Base-by-base conservation (phyloP, 2,888 invertebrate species). In the Graphium colonna region DNA sequence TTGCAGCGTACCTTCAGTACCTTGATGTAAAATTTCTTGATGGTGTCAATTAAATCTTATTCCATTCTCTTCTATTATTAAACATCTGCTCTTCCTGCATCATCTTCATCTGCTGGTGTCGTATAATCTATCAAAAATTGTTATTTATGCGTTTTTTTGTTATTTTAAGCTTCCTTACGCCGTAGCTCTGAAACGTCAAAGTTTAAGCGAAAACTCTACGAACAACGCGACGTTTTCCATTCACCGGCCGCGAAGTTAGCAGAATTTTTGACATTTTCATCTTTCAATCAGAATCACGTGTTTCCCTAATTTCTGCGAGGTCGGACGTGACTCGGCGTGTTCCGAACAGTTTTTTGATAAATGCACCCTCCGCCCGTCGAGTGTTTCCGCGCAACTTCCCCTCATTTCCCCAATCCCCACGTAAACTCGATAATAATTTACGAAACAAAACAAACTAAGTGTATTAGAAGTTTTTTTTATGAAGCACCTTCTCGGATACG, bases 341-440 rank as follows among this genome's bases (percentile, higher is more conserved):
- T 42, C 21, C 15, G 18, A 52, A 46, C 52, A 46, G 42, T 36
- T 51, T 42, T 38, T 47, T 51, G 38, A 47, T 52, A 42, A 36
- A 52, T 47, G 28, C 33, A 15, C 43, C 2, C 43, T n/a, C 15
- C 31, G 28, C 17, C 43, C 12, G 1, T 12, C 17, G 40, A 47
- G 55, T 55, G 53, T 56, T 58, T 51, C 52, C 49, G 36, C 47
- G 17, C 47, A 38, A 51, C 52, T 47, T 51, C 60, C 63, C 57
- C 60, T 58, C 65, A 64, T 62, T 71, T 65, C 58, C 60, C 62
- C 61, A 52, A 61, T 56, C 60, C 60, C 61, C 58, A 53, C 40
- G 62, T 64, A 60, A 65, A 60, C 60, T 60, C 60, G 52, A 63
- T 66, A 61, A 61, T 65, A 63, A 64, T 63, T 65, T 65, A 54